phyloP scores from a whole-genome alignment of 2,113 vertebrate species.

The Felis chaus region DNA sequence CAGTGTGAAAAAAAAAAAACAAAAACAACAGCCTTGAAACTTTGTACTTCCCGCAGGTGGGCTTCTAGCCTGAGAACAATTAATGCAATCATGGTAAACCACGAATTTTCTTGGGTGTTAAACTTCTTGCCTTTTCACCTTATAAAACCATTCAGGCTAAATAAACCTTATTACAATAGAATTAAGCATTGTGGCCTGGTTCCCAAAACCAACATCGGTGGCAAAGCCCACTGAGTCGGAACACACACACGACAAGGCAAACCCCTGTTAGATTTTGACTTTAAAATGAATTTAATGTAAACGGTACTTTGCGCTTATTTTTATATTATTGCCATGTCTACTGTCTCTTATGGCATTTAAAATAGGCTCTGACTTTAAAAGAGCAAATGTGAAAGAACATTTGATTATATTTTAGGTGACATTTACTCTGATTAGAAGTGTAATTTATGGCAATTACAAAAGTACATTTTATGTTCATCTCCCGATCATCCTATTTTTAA shows the following conservation, averaged over 20 bases:
- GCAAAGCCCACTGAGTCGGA: constrained; percentile 3
- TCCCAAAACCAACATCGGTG: constrained; percentile 38
- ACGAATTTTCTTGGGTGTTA: constrained; percentile 66
- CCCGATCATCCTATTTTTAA: not conserved
- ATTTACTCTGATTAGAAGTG: not conserved
- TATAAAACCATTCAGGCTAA: constrained; percentile 68
- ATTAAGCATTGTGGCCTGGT: not conserved
- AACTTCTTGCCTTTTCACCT: constrained; percentile 69
- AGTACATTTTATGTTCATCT: not conserved
- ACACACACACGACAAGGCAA: not conserved
- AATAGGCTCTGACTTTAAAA: not conserved
- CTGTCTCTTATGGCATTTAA: not conserved
- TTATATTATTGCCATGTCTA: not conserved
- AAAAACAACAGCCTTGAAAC: constrained; percentile 6
- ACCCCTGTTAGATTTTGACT: not conserved
- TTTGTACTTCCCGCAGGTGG: constrained; percentile 50
- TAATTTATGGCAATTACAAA: not conserved
- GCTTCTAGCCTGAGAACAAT: not conserved
- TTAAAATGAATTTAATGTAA: not conserved
- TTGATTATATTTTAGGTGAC: not conserved
- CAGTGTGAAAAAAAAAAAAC: not conserved
- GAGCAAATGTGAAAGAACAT: constrained; percentile 10
- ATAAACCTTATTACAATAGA: constrained; percentile 57
- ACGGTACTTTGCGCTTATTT: not conserved
- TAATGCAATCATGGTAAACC: constrained; percentile 34